Evolutionary conservation across 2,888 invertebrate genomes (phyloP).

Genomic region (Odontothrips loti): DNA sequence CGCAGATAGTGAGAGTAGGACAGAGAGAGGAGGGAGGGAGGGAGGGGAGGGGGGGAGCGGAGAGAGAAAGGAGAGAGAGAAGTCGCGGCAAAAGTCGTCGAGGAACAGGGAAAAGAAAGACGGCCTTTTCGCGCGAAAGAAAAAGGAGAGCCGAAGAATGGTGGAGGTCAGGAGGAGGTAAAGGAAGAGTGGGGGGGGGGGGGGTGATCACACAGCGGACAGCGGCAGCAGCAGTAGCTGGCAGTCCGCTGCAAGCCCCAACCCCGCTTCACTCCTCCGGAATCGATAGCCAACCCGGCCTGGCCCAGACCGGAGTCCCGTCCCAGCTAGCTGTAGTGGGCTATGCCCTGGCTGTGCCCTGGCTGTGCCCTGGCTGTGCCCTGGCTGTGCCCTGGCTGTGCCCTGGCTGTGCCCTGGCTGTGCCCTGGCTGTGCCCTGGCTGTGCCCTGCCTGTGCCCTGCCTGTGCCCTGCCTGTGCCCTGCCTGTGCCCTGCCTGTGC

Average conservation of each 20-base stretch:
- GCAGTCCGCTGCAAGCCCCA: neutral
- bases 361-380: neutral
- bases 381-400: neutral
- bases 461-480: too few species aligned
- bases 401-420: neutral
- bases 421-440: neutral
- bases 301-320: neutral
- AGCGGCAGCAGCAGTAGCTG: neutral
- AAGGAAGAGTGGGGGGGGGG: neutral
- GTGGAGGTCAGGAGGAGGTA: neutral
- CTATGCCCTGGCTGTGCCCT: neutral
- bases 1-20: neutral
- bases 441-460: too few species aligned
- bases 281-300: slow-evolving; percentile 20
- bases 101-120: neutral
- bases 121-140: neutral
- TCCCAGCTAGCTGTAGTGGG: neutral
- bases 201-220: neutral
- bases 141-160: neutral
- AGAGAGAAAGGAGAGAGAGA: neutral
- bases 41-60: neutral
- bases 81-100: neutral
- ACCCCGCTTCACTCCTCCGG: neutral
- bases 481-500: too few species aligned
- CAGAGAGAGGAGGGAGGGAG: neutral